Evolutionary conservation across 2,888 invertebrate species (phyloP), one percentile per base, ranked within the genome.

Genomic region (Zootermopsis nevadensis): DNA sequence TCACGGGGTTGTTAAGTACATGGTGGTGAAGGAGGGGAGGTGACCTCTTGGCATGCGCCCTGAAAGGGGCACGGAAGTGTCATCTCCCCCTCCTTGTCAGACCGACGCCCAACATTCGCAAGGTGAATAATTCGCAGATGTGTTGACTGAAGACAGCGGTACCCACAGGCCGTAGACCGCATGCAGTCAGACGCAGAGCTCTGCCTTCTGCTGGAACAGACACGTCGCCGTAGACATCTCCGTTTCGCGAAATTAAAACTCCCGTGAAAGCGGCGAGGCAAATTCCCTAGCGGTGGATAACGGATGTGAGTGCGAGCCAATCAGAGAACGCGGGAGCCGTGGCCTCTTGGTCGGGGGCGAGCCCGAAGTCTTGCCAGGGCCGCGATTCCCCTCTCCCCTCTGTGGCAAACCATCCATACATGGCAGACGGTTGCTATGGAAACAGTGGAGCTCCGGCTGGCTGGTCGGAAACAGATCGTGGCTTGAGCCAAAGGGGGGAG

Each of bases 271-370:
- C 55, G 42, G 33, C 66, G 60, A n/a, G 24, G n/a, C n/a, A 24
- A 76, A 76, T 42, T 38, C 76, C 38, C 60, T 35, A 53, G 66
- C 67, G n/a, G 69, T n/a, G 67, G 66, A 48, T 69, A 81, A 76
- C 79, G 81, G 83, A 76, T 83, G 83, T 80, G 81, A 80, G 83
- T 81, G 83, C 82, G 85, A 83, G 80, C 85, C 83, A 80, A 82
- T 80, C 81, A 83, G 69, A 76, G 76, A 55, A 42, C 77, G 53
- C 77, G 76, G 74, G 76, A 77, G 80, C 77, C 85, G 80, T 67
- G 83, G 72, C 83, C 85, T 79, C 80, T 84, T 72, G 84, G 72
- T 55, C 80, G 83, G 85, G 80, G 84, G 82, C 83, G 85, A 79
- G 83, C 66, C 82, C 79, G 80, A 74, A 48, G 42, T 27, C 27